A percentile compares a stretch with the other conserved stretches of the same genome.
Evolutionary conservation across 2,888 invertebrate species (phyloP).

Genomic region (Fabriciana adippe): DNA sequence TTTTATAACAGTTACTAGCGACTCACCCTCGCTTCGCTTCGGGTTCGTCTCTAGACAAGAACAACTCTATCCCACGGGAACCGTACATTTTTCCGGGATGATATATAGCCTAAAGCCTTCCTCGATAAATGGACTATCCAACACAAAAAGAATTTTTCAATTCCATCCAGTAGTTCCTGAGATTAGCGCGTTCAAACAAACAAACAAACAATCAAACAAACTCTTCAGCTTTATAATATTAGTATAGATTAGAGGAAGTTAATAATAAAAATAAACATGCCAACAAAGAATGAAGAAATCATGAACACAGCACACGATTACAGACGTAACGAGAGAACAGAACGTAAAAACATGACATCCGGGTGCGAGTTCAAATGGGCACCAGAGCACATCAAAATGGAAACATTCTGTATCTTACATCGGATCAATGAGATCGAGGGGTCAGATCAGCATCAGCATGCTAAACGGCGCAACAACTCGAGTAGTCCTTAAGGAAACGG

Average conservation of each 20-base stretch:
- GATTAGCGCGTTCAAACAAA: too few species aligned
- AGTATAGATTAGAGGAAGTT: constrained; percentile 51
- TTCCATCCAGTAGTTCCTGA: too few species aligned
- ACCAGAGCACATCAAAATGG: constrained; percentile 69
- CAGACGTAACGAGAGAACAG: constrained; percentile 63
- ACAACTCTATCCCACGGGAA: too few species aligned
- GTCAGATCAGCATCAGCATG: constrained; percentile 60
- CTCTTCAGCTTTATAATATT: too few species aligned
- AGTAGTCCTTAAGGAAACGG: constrained; percentile 31
- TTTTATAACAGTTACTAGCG: too few species aligned
- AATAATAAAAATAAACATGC: constrained; percentile 49
- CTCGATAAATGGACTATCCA: too few species aligned
- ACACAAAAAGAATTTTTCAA: too few species aligned
- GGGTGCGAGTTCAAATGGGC: constrained; percentile 74
- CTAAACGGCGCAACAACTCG: constrained; percentile 64
- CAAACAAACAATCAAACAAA: too few species aligned
- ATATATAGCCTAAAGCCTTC: too few species aligned
- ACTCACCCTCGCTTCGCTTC: too few species aligned
- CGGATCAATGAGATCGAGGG: constrained; percentile 72
- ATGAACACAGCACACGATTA: constrained; percentile 51
- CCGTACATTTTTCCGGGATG: too few species aligned
- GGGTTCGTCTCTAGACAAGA: too few species aligned
- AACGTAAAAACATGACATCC: constrained; percentile 77
- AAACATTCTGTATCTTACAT: constrained; percentile 73
- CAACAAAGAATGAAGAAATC: constrained; percentile 50